phyloP scores from a whole-genome alignment of 2,888 invertebrate species.

The Hypolimnas misippus region DNA sequence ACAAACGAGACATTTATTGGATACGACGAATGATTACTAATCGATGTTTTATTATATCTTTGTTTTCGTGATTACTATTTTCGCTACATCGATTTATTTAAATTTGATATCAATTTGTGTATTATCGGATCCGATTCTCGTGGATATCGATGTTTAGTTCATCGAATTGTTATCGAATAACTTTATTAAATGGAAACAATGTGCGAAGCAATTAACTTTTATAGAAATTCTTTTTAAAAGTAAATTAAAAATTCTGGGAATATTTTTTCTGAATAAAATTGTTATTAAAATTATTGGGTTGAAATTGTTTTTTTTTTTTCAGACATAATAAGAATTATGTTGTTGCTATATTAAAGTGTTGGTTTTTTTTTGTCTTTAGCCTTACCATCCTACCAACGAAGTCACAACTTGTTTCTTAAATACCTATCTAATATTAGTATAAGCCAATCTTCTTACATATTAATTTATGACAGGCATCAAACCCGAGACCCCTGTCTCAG shows the following conservation, averaged over 20 bases:
- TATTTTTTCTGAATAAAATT: not conserved
- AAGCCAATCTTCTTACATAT: no score
- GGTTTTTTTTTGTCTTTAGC: no score
- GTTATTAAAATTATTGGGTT: not conserved
- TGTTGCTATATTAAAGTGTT: no score
- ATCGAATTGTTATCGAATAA: not conserved
- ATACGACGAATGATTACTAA: conserved; percentile 50
- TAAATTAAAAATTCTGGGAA: conserved; percentile 8
- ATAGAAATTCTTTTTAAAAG: conserved; percentile 1
- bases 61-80: conserved; percentile 33
- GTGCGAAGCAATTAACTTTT: not conserved
- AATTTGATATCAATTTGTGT: no score
- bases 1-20: conserved; percentile 62
- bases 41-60: conserved; percentile 48
- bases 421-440: no score
- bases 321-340: no score
- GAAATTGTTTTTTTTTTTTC: not conserved
- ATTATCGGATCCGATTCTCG: not conserved
- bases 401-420: no score
- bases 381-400: no score
- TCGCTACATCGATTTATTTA: not conserved
- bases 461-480: conserved; percentile 4
- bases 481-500: conserved; percentile 9
- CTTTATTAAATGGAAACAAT: not conserved
- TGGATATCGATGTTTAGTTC: not conserved